A percentile compares a stretch with the other conserved stretches of the same genome.
Conservation (phyloP, 1,140 invertebrate genomes). For the Papilio xuthus region DNA sequence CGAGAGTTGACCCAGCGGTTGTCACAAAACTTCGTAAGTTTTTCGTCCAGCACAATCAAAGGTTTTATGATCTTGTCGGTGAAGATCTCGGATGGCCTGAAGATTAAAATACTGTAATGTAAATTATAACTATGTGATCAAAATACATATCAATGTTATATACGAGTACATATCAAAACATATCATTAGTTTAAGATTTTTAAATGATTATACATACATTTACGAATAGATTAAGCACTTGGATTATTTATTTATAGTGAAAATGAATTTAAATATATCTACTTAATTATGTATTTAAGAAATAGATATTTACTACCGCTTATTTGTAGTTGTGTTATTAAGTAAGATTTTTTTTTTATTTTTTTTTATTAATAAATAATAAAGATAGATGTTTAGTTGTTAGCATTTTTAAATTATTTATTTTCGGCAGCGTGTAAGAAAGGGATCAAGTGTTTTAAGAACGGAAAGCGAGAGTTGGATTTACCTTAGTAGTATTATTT, state of each 20-base stretch:
- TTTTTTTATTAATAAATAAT: conserved; percentile 34
- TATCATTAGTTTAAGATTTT: conserved; percentile 74
- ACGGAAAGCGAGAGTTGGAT: conserved; percentile 47
- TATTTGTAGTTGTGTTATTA: conserved; percentile 42
- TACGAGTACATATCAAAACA: conserved; percentile 72
- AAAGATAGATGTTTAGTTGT: conserved; percentile 32
- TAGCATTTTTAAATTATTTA: conserved; percentile 44
- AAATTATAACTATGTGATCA: conserved; percentile 62
- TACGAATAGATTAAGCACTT: conserved; percentile 66
- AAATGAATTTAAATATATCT: conserved; percentile 43
- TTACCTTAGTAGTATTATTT: conserved; percentile 50
- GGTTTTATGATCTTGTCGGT: conserved; percentile 96
- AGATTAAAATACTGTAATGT: conserved; percentile 78
- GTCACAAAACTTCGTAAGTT: conserved; percentile 95
- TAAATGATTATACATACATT: conserved; percentile 77
- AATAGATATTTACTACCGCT: conserved; percentile 39
- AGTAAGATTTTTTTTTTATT: conserved; percentile 45
- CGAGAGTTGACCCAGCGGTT: conserved; percentile 90
- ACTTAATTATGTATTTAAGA: conserved; percentile 52
- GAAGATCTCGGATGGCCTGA: conserved; percentile 96
- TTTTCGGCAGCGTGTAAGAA: conserved; percentile 52
- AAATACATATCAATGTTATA: conserved; percentile 70
- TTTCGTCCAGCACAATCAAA: conserved; percentile 97
- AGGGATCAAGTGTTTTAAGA: conserved; percentile 60
- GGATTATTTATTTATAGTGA: conserved; percentile 58